Conservation (phyloP, 2,113 vertebrate species). For the Etia nguti region DNA sequence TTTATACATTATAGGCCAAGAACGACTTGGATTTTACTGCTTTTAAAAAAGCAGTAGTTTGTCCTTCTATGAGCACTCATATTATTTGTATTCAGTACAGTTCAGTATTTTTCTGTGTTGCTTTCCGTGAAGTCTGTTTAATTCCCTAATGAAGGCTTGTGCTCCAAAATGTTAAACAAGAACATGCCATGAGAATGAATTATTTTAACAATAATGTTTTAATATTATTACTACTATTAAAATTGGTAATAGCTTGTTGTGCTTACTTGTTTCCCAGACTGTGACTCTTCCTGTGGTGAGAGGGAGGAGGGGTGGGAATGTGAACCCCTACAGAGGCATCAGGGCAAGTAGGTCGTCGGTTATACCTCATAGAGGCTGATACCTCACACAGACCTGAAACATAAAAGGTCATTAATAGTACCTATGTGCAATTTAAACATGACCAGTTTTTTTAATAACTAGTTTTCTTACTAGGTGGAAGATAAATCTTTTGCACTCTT, state of each 20-base stretch:
- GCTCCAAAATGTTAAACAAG: not conserved
- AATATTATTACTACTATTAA: not conserved
- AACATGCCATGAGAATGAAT: not conserved
- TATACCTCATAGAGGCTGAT: slow-evolving; percentile 77
- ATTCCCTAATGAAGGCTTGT: not conserved
- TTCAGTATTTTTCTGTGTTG: not conserved
- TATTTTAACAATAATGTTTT: not conserved
- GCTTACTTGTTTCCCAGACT: slow-evolving; percentile 96
- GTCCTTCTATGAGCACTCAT: not conserved
- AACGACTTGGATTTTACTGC: not conserved
- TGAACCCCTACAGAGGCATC: slow-evolving; percentile 85
- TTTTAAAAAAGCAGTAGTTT: not conserved
- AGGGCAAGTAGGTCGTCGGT: slow-evolving; percentile 88
- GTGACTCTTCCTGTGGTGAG: slow-evolving; percentile 94
- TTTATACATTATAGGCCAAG: not conserved
- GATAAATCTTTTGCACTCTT: not conserved
- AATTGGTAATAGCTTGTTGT: not conserved
- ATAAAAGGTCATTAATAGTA: not conserved
- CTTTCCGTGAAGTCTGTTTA: not conserved
- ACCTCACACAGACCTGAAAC: slow-evolving; percentile 80
- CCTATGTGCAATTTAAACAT: not conserved
- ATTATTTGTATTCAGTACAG: not conserved
- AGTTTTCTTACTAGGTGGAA: not conserved
- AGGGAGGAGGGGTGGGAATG: slow-evolving; percentile 84
- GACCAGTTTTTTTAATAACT: not conserved